phyloP scores from a whole-genome alignment of 2,888 invertebrate species.

The Lepas anatifera region DNA sequence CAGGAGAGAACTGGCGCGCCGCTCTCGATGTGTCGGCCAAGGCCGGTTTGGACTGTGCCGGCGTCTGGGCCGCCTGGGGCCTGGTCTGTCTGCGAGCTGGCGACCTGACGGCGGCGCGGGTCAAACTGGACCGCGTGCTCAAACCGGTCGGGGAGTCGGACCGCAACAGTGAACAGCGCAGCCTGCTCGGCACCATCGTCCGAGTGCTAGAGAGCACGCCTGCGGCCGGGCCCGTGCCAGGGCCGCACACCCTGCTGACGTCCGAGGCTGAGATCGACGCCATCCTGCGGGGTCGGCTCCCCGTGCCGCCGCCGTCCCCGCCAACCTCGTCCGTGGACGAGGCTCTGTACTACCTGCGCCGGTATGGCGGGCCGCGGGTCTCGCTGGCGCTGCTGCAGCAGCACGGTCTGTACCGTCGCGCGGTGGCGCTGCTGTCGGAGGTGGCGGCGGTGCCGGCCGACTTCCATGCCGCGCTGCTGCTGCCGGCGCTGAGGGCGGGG shows the following conservation, averaged over 20 bases:
- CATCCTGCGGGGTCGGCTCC: constrained; percentile 1
- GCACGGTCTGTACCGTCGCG: constrained; percentile 53
- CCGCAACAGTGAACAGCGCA: constrained; percentile 17
- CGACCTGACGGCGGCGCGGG: constrained; percentile 59
- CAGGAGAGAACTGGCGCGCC: constrained; percentile 70
- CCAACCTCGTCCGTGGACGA: constrained; percentile 56
- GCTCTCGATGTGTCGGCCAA: constrained; percentile 67
- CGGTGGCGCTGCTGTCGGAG: constrained; percentile 54
- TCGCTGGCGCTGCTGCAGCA: constrained; percentile 62
- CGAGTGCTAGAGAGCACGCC: constrained; percentile 22
- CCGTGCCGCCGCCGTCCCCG: constrained; percentile 26
- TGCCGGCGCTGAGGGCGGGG: constrained; percentile 53
- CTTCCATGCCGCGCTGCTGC: constrained; percentile 58
- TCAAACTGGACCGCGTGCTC: constrained; percentile 52
- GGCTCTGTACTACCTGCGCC: constrained; percentile 64
- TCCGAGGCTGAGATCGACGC: constrained; percentile 10
- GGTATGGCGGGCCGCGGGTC: constrained; percentile 62
- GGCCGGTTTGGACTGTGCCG: constrained; percentile 59
- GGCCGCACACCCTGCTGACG: constrained; percentile 2
- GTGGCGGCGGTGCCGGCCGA: constrained; percentile 53
- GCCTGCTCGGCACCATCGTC: constrained; percentile 23
- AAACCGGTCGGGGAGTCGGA: constrained; percentile 27
- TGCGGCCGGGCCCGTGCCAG: constrained; percentile 17
- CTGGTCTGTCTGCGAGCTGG: constrained; percentile 67
- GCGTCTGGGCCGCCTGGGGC: constrained; percentile 81